Percentiles rank a stretch among this genome's conserved stretches.
Evolutionary conservation across 2,888 invertebrate species (phyloP).

Genomic region (Eretmocerus hayati): DNA sequence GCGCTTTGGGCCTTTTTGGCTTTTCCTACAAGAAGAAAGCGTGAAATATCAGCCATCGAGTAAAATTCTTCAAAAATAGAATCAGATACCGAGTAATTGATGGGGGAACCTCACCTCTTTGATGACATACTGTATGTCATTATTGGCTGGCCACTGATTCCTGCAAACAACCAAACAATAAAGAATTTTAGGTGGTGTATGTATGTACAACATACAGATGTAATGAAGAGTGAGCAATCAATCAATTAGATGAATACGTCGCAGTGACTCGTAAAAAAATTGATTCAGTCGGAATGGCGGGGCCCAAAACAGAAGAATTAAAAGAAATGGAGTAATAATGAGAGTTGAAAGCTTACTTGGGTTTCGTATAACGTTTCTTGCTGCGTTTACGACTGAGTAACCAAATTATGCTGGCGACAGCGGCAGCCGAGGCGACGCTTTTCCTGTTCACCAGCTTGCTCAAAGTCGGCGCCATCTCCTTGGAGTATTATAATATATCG

Average conservation of each 20-base stretch:
- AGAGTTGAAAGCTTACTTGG: constrained; percentile 20
- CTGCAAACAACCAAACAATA: constrained; percentile 33
- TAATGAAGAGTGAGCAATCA: too few species aligned
- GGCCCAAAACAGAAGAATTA: neutral
- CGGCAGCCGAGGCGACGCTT: constrained; percentile 59
- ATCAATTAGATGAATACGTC: too few species aligned
- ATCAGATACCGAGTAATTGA: neutral
- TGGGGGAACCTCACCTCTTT: constrained; percentile 50
- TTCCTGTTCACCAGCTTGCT: constrained; percentile 69
- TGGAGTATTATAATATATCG: too few species aligned
- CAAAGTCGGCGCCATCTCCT: constrained; percentile 67
- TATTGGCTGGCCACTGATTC: constrained; percentile 57
- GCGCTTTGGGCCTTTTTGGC: constrained; percentile 56
- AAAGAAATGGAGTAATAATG: neutral
- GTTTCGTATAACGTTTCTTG: constrained; percentile 22
- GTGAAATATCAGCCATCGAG: neutral
- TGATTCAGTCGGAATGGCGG: neutral
- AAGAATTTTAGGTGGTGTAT: neutral
- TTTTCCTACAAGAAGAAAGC: constrained; percentile 38
- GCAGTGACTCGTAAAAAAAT: neutral
- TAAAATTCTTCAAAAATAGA: neutral
- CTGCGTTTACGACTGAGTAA: constrained; percentile 32
- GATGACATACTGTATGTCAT: constrained; percentile 74
- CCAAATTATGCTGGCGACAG: constrained; percentile 42
- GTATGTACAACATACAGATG: too few species aligned